These are phyloP conservation scores for Calosoma granatense DNA, from an alignment of 1,140 invertebrate species.

Conservation along the genomic window DNA sequence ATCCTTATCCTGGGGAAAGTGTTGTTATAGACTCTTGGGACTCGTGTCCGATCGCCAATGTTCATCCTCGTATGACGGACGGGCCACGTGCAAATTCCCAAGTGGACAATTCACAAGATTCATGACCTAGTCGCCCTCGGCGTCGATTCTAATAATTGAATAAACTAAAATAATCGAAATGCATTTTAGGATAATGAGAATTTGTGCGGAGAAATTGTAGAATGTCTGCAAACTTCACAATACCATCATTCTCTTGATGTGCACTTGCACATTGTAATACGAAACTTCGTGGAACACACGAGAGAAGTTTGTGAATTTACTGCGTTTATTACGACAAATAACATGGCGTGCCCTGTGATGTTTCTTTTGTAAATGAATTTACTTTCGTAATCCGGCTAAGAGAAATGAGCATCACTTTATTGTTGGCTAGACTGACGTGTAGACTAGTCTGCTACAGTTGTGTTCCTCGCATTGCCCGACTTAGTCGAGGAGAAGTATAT, in stretches of 20 bases:
- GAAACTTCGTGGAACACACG: background rate
- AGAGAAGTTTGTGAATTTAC: background rate
- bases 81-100: background rate
- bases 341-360: background rate
- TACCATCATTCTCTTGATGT: background rate
- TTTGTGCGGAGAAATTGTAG: background rate
- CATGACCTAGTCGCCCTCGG: background rate
- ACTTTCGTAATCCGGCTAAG: background rate
- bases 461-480: no score
- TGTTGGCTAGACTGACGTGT: background rate
- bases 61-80: background rate
- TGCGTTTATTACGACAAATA: conserved; percentile 1
- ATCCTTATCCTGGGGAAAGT: background rate
- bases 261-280: background rate
- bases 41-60: background rate
- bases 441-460: no score
- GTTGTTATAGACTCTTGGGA: background rate
- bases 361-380: background rate
- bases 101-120: background rate
- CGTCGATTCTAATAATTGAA: background rate
- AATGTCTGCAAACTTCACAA: background rate
- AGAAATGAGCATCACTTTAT: background rate
- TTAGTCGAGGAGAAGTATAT: no score
- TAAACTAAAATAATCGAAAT: background rate
- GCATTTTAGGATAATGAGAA: background rate